Conservation (phyloP, 2,888 invertebrate species). For the Geophilus truncorum region DNA sequence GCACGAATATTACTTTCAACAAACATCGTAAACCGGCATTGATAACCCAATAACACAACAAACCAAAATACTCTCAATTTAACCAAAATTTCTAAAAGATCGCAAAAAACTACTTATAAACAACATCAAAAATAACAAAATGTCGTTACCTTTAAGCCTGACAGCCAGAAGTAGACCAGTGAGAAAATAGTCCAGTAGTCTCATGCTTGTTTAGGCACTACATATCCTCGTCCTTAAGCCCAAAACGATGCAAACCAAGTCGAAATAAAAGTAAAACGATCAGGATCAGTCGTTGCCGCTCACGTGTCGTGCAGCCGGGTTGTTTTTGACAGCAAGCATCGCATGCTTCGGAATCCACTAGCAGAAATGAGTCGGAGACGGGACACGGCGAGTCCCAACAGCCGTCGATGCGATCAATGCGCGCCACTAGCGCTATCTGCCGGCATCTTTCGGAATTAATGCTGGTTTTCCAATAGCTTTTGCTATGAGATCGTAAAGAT, state of each 20-base stretch:
- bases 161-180: constrained; percentile 17
- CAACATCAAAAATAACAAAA: not conserved
- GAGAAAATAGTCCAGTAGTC: constrained; percentile 25
- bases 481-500: not conserved
- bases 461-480: not conserved
- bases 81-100: not conserved
- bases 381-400: not conserved
- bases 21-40: not conserved
- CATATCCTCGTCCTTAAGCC: not conserved
- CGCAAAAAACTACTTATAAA: too few species aligned
- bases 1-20: not conserved
- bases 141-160: not conserved
- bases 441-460: not conserved
- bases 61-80: not conserved
- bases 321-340: not conserved
- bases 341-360: constrained; percentile 22
- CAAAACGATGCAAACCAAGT: not conserved
- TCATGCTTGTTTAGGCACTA: constrained; percentile 20
- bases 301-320: not conserved
- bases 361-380: not conserved
- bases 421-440: not conserved
- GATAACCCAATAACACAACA: not conserved
- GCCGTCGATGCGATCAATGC: not conserved
- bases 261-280: not conserved
- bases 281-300: not conserved